Evolutionary conservation across 2,797 vertebrate species (phyloP), one percentile per base, ranked within the genome.

Genomic region (Typhlichthys eigenmanni): DNA sequence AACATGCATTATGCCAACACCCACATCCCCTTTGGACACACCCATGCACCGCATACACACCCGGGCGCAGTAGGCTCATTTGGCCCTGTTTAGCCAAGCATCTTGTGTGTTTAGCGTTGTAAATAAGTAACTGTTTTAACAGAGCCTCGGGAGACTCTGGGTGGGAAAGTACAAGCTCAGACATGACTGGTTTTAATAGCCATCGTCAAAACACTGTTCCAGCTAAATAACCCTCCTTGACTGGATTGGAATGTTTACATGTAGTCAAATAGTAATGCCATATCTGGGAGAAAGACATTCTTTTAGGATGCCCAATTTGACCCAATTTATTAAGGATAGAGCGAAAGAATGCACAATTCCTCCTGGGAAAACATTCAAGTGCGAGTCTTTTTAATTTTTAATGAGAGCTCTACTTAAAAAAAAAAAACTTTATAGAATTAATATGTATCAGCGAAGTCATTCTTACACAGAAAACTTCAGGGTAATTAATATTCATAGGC

Each of bases 401-500:
- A 93, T 93, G 92, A 95, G 93, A 88, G 91, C 76, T 62, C 93
- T 93, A 91, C 71, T 69, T 92, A 87, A 90, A 24, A 24, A 24
- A 19, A 24, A 24, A 93, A 92, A 95, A 93, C 94, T 93, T 94
- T 93, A 94, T 92, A 93, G 93, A 95, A 95, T 95, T 93, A 94
- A 96, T 96, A 93, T 89, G 92, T 94, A 94, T 92, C 90, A 92
- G 91, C 88, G 93, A 91, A 94, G 89, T 89, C 79, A 91, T 91
- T 92, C 90, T 82, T 90, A 87, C 90, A 93, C 93, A 91, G 90
- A 95, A 93, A 96, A 95, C 93, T 93, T 93, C 89, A 81, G 90
- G 89, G 91, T 94, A 95, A 95, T 96, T 97, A 95, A 95, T 95
- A 95, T 94, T 94, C 93, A 95, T 94, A 92, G 93, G 79, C 91